Evolutionary conservation across 2,113 vertebrate species (phyloP), one percentile per base, ranked within the genome.

Genomic region (Zosterops hypoxanthus): DNA sequence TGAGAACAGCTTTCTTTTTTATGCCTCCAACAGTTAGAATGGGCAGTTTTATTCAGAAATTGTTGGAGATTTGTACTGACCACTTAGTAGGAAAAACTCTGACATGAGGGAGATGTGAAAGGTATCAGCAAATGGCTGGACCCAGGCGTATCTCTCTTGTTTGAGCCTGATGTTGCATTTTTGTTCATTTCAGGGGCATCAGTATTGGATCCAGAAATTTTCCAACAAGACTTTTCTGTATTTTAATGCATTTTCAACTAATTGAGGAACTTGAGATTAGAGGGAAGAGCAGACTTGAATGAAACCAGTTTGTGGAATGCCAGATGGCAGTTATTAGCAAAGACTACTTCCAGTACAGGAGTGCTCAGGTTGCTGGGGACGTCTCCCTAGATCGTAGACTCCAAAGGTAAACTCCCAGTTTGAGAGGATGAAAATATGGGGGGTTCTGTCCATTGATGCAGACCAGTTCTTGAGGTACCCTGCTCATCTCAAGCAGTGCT

Each of bases 1-100:
- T 68, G 53, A 84, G 80, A 92, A 47, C 20, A 86, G 69, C 53
- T 55, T 93, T 94, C 33, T 57, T 93, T 78, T 78, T 88, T 84
- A 64, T 64, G 33, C 7, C 10, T 70, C 71, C 42, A 81, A 11
- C 6, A 42, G 49, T 50, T 59, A 63, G 9, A 81, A 78, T 25
- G 13, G 68, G 26, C 12, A 18, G 2, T 53, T 33, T n/a, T 49
- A 8, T 52, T 70, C 59, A 55, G 33, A 83, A 94, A 56, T 41
- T 36, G 4, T 56, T 71, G 29, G 21, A 68, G 34, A 47, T 56
- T 19, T 81, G 16, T 75, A 68, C 20, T 49, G 59, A 46, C 8
- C 11, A 5, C 16, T 60, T 44, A 26, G 15, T 46, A 86, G 47
- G 28, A 80, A 85, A 72, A 91, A 14, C 6, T 17, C 31, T 66